A percentile compares a stretch with the other conserved stretches of the same genome.
phyloP scores from a whole-genome alignment of 1,140 invertebrate species.

The Akabosia matsudoensis region DNA sequence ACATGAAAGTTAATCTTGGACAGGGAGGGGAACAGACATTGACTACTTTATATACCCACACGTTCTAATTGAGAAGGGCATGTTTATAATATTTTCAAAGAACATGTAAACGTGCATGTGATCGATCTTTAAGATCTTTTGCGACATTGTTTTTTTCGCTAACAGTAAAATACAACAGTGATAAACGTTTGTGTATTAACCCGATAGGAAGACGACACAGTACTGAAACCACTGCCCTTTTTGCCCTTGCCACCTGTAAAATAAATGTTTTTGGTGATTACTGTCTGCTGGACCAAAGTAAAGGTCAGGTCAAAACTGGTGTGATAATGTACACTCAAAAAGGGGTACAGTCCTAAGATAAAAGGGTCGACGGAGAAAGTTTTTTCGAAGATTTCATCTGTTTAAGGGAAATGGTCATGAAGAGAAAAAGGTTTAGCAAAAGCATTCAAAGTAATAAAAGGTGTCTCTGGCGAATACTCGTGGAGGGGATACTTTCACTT shows the following conservation, averaged over 20 bases:
- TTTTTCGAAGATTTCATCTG: too few relatives aligned
- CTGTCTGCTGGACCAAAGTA: neutral
- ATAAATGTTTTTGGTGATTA: neutral
- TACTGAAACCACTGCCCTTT: slow-evolving; percentile 54
- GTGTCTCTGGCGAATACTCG: neutral
- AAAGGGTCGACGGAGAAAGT: neutral
- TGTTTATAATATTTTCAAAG: neutral
- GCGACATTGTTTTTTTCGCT: too few relatives aligned
- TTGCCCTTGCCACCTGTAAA: slow-evolving; percentile 46
- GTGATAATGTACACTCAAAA: neutral
- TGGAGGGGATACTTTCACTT: neutral
- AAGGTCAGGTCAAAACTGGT: neutral
- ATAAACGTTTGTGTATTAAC: slow-evolving; percentile 30
- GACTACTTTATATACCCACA: neutral
- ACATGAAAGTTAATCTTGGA: too few relatives aligned
- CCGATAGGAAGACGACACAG: slow-evolving; percentile 54
- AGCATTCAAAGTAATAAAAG: neutral
- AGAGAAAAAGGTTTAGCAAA: neutral
- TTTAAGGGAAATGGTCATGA: neutral
- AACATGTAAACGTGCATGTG: neutral
- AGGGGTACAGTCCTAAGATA: neutral
- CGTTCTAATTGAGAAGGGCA: neutral
- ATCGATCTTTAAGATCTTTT: slow-evolving; percentile 9
- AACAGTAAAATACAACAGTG: neutral
- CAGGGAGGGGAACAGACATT: neutral